Evolutionary conservation across 2,888 invertebrate species (phyloP).

Genomic region (Opisthograptis luteolata): DNA sequence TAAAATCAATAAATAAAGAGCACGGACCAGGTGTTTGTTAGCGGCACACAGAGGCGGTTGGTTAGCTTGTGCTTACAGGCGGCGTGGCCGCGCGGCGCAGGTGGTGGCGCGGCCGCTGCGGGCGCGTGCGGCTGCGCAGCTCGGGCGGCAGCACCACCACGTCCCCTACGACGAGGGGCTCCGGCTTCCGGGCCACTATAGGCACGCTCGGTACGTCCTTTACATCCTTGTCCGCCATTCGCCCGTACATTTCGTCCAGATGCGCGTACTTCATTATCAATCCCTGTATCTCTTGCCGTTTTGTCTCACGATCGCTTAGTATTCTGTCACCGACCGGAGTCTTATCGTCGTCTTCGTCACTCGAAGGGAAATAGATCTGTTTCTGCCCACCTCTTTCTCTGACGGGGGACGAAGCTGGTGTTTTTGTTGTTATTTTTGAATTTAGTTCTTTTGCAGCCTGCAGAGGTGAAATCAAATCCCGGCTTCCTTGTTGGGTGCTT

Average conservation of each 20-base stretch:
- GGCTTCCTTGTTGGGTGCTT: slow-evolving; percentile 68
- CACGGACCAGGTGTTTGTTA: slow-evolving; percentile 79
- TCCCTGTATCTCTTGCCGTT: slow-evolving; percentile 92
- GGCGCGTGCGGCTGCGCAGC: slow-evolving; percentile 72
- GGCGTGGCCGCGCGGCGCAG: slow-evolving; percentile 82
- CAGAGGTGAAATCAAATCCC: slow-evolving; percentile 82
- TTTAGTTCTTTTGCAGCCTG: slow-evolving; percentile 66
- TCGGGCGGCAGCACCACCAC: slow-evolving; percentile 74
- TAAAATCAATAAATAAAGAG: slow-evolving; percentile 53
- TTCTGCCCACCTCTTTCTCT: slow-evolving; percentile 71
- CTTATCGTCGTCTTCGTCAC: slow-evolving; percentile 82
- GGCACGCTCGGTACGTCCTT: slow-evolving; percentile 57
- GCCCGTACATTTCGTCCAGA: slow-evolving; percentile 88
- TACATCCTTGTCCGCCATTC: slow-evolving; percentile 67
- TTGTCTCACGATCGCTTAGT: slow-evolving; percentile 89
- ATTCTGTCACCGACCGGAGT: slow-evolving; percentile 83
- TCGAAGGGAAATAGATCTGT: slow-evolving; percentile 78
- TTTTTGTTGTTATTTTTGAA: slow-evolving; percentile 58
- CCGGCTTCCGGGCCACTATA: slow-evolving; percentile 52
- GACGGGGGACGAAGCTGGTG: slow-evolving; percentile 68
- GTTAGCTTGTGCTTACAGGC: slow-evolving; percentile 83
- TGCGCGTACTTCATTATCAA: slow-evolving; percentile 93
- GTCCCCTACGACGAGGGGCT: slow-evolving; percentile 71
- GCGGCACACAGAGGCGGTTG: slow-evolving; percentile 76
- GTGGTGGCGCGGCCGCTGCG: slow-evolving; percentile 75